phyloP scores from a whole-genome alignment of 2,113 vertebrate genomes.

The Mus musculus region GRCm39 chr7:105351001-105351500 shows the following conservation, averaged over 20 bases:
- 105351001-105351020: not conserved
- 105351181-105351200: not conserved
- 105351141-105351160: not conserved
- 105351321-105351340: not conserved
- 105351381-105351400: not conserved
- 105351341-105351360: not conserved
- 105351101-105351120: not conserved
- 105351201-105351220: conserved; percentile 10
- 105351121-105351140: not conserved
- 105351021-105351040: not conserved
- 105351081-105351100: not conserved
- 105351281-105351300: not conserved
- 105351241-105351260: not conserved
- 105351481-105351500: not conserved
- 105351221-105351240: not conserved
- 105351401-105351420: not conserved
- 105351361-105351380: not conserved
- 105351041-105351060: not conserved
- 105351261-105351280: not conserved
- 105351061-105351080: not conserved
- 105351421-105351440: not conserved
- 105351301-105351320: not conserved
- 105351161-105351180: not conserved
- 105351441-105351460: not conserved
- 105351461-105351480: not conserved